These are phyloP conservation scores for Odontamblyopus rebecca DNA, from an alignment of 2,797 vertebrate species.

Conservation along the genomic window DNA sequence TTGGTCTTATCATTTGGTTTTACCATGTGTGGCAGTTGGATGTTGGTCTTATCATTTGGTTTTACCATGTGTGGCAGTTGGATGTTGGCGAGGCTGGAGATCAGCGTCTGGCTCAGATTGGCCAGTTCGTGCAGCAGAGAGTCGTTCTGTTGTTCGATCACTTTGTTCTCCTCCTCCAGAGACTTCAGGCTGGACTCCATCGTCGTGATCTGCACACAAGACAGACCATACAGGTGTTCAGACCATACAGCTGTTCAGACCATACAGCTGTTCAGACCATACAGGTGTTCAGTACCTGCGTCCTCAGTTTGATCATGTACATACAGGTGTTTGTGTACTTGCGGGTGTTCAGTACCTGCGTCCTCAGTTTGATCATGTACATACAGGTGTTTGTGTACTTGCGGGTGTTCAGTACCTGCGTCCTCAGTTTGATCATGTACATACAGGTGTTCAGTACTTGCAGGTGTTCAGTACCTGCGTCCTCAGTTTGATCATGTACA, in stretches of 20 bases:
- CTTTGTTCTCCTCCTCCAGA: slow-evolving; percentile 98
- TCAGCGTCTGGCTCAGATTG: slow-evolving; percentile 97
- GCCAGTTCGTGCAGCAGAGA: slow-evolving; percentile 96
- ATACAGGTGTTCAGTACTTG: not conserved
- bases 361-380: too few species aligned
- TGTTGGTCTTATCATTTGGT: not conserved
- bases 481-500: too few species aligned
- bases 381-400: too few species aligned
- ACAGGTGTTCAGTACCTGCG: slow-evolving; percentile 79
- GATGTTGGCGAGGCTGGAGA: slow-evolving; percentile 98
- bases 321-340: too few species aligned
- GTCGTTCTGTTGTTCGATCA: slow-evolving; percentile 97
- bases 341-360: not conserved
- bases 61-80: slow-evolving; percentile 99
- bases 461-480: not conserved
- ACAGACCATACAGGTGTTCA: not conserved
- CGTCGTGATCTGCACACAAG: slow-evolving; percentile 86
- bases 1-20: too few species aligned
- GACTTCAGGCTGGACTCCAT: slow-evolving; percentile 99
- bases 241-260: not conserved
- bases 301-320: slow-evolving; percentile 97
- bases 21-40: too few species aligned
- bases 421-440: too few species aligned
- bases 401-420: not conserved
- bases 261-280: not conserved